These are phyloP conservation scores for Peromyscus nudipes DNA, from an alignment of 2,797 vertebrate genomes.

Conservation along the genomic window DNA sequence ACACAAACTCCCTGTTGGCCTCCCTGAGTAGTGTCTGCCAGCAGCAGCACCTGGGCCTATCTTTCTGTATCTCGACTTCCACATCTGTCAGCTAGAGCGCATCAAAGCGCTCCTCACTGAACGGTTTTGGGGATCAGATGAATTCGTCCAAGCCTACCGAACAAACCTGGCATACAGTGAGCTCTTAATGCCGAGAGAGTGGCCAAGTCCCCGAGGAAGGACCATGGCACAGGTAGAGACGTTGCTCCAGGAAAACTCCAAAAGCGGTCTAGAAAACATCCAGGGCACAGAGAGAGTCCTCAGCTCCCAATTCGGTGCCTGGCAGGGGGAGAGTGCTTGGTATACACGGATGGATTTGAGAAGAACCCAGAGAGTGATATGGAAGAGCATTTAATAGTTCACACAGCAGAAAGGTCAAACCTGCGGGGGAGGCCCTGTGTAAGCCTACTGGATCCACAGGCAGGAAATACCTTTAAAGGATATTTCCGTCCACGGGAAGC, in stretches of 20 bases:
- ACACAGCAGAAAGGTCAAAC: background rate
- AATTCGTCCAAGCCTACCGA: background rate
- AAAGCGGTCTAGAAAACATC: background rate
- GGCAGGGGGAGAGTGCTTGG: background rate
- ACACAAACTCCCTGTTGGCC: background rate
- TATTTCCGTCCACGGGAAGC: background rate
- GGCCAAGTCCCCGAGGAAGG: background rate
- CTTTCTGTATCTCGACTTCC: background rate
- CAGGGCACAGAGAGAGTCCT: background rate
- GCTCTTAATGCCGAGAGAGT: background rate
- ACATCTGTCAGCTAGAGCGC: background rate
- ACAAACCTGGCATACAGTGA: background rate
- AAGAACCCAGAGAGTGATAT: background rate
- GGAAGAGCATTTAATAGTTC: rapidly evolving
- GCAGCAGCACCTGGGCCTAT: background rate
- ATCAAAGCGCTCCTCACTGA: background rate
- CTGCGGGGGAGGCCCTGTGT: background rate
- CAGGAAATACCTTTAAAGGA: constrained; percentile 55
- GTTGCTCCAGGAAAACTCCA: background rate
- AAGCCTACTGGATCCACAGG: background rate
- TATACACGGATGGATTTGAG: background rate
- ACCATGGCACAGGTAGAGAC: background rate
- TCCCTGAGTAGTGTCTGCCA: background rate
- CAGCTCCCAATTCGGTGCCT: rapidly evolving
- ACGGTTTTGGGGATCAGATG: background rate